Percentiles rank a stretch among this genome's conserved stretches.
phyloP scores from a whole-genome alignment of 2,888 invertebrate genomes.

The Eupsilia transversa region DNA sequence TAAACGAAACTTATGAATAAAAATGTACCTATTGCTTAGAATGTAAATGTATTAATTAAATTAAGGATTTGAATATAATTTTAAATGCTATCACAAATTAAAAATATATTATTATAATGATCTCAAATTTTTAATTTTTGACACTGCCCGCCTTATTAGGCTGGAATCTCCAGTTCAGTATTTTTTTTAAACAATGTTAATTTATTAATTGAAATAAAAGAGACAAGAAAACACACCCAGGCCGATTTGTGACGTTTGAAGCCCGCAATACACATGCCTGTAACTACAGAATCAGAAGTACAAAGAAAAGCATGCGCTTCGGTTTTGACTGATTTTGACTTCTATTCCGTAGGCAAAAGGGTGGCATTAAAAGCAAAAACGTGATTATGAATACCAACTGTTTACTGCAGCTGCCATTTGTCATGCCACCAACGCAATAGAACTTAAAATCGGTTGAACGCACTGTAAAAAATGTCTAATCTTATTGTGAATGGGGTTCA shows the following conservation, averaged over 20 bases:
- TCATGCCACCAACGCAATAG: too few relatives aligned
- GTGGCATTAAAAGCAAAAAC: too few relatives aligned
- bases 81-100: conserved; percentile 19
- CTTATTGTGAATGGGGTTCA: too few relatives aligned
- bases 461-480: too few relatives aligned
- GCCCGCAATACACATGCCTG: neutral
- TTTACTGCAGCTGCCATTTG: too few relatives aligned
- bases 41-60: conserved; percentile 15
- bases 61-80: conserved; percentile 13
- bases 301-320: neutral
- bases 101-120: conserved; percentile 11
- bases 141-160: conserved; percentile 15
- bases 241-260: neutral
- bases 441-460: too few relatives aligned
- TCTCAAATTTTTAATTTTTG: conserved; percentile 42
- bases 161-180: conserved; percentile 50
- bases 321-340: too few relatives aligned
- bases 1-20: conserved; percentile 44
- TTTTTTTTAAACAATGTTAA: conserved; percentile 25
- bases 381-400: too few relatives aligned
- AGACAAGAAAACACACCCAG: neutral
- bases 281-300: neutral
- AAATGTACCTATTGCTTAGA: conserved; percentile 28
- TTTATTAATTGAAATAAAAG: neutral
- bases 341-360: too few relatives aligned